These are phyloP conservation scores for Andricus curvator DNA, from an alignment of 2,888 invertebrate genomes.

Conservation along the genomic window DNA sequence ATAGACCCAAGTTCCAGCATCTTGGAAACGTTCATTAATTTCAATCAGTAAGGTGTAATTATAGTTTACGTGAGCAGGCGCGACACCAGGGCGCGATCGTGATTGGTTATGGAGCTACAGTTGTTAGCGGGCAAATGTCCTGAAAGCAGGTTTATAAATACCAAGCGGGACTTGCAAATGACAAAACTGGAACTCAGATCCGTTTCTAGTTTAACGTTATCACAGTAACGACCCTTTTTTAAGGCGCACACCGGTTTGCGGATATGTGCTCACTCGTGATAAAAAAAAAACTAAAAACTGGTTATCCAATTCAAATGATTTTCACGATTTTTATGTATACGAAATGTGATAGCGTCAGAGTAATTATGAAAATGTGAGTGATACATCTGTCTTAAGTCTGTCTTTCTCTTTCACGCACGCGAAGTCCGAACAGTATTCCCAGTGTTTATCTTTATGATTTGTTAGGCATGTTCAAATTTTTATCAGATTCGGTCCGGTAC, in stretches of 20 bases:
- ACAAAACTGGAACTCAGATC: slow-evolving; percentile 24
- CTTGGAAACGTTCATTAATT: slow-evolving; percentile 19
- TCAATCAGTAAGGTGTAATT: background rate
- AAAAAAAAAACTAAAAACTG: background rate
- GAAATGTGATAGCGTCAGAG: background rate
- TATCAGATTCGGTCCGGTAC: background rate
- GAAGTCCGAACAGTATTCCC: background rate
- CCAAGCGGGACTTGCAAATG: slow-evolving; percentile 16
- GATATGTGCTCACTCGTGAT: background rate
- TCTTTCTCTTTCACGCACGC: background rate
- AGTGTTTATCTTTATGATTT: background rate
- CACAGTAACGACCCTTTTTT: slow-evolving; percentile 20
- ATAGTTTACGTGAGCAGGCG: slow-evolving; percentile 2
- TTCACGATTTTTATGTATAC: background rate
- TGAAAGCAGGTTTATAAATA: slow-evolving; percentile 33
- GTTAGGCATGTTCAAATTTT: background rate
- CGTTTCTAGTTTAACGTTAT: slow-evolving; percentile 15
- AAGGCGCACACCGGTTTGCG: slow-evolving; percentile 4
- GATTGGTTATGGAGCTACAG: background rate
- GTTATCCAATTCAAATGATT: background rate
- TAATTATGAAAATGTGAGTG: background rate
- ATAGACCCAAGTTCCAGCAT: background rate
- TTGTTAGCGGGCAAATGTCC: slow-evolving; percentile 14
- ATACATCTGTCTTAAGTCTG: background rate
- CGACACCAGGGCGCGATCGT: slow-evolving; percentile 14